These are phyloP conservation scores for Mythimna albipuncta DNA, from an alignment of 2,888 invertebrate species.

Conservation along the genomic window DNA sequence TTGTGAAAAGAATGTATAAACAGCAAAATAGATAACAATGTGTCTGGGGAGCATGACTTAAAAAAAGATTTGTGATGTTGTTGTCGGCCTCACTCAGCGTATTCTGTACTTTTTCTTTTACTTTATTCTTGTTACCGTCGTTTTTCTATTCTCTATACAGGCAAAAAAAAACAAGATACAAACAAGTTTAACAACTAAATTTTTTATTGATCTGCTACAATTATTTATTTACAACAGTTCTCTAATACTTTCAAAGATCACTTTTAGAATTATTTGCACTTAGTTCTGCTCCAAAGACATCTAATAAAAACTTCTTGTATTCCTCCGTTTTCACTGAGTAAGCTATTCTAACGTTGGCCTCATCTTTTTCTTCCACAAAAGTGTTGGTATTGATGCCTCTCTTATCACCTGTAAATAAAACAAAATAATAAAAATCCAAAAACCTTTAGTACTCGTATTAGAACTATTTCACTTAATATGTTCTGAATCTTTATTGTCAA, in stretches of 20 bases:
- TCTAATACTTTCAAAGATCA: conserved; percentile 10
- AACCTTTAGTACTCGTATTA: background rate
- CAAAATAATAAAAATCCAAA: background rate
- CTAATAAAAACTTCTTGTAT: conserved; percentile 75
- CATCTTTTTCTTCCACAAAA: conserved; percentile 73
- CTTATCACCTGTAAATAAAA: conserved; percentile 68
- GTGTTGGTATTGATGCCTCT: conserved; percentile 77
- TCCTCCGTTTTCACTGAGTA: conserved; percentile 76
- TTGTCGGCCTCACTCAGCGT: too few relatives aligned
- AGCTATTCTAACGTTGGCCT: conserved; percentile 78
- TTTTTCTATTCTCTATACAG: too few relatives aligned
- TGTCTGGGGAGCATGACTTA: too few relatives aligned
- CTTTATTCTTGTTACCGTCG: too few relatives aligned
- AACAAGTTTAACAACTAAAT: background rate
- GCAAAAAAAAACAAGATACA: too few relatives aligned
- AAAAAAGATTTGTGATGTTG: too few relatives aligned
- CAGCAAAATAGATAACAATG: too few relatives aligned
- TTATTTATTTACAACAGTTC: background rate
- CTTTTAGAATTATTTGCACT: conserved; percentile 16
- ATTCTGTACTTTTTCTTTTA: too few relatives aligned
- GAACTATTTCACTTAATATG: too few relatives aligned
- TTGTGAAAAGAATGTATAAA: too few relatives aligned
- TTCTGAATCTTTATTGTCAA: too few relatives aligned
- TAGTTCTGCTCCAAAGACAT: conserved; percentile 69
- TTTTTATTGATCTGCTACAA: background rate